Evolutionary conservation across 2,888 invertebrate genomes (phyloP).

Genomic region (Spodoptera picta): DNA sequence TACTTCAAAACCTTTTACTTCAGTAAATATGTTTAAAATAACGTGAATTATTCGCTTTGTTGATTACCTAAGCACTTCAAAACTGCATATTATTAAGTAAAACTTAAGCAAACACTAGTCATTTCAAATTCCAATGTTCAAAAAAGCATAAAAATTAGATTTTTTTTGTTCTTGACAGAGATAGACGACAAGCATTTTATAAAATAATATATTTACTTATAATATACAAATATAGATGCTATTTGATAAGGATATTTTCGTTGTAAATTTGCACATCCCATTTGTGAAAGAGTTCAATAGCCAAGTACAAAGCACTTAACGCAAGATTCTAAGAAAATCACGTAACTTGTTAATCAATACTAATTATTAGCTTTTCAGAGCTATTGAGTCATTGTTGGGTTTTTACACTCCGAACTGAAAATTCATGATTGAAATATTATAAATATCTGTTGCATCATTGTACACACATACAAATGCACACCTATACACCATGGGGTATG

Average conservation of each 20-base stretch:
- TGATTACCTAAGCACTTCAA: constrained; percentile 12
- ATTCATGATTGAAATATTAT: too few relatives aligned
- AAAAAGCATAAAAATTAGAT: constrained; percentile 8
- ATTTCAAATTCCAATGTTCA: constrained; percentile 15
- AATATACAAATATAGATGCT: constrained; percentile 20
- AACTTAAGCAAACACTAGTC: constrained; percentile 17
- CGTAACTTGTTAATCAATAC: constrained; percentile 14
- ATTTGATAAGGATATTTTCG: constrained; percentile 15
- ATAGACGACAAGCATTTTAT: constrained; percentile 27
- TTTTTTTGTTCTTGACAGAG: constrained; percentile 33
- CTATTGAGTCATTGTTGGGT: background rate
- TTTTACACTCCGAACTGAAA: background rate
- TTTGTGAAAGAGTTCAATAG: constrained; percentile 23
- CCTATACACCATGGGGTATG: too few relatives aligned
- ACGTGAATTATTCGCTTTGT: constrained; percentile 7
- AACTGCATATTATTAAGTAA: background rate
- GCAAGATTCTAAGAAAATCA: constrained; percentile 5
- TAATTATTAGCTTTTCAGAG: constrained; percentile 17
- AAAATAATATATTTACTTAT: constrained; percentile 29
- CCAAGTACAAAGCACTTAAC: constrained; percentile 5
- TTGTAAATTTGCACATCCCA: constrained; percentile 12
- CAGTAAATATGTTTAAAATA: constrained; percentile 11
- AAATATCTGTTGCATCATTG: too few relatives aligned
- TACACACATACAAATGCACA: too few relatives aligned
- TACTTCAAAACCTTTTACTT: background rate